phyloP scores from a whole-genome alignment of 2,888 invertebrate species.

The Liopterus haemorrhoidalis region DNA sequence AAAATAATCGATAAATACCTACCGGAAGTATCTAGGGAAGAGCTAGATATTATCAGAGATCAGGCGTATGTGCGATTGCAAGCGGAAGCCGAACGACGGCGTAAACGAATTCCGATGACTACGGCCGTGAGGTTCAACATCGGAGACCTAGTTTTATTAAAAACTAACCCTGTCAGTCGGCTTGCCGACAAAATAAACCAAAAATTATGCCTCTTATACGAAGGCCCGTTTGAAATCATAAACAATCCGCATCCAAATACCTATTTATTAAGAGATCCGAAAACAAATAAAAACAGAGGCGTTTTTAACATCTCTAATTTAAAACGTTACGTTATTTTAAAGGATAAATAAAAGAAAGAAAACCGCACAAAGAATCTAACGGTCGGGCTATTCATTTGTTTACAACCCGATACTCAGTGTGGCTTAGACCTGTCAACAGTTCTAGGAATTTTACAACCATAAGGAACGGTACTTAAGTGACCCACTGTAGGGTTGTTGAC shows the following conservation, averaged over 20 bases:
- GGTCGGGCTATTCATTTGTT: no score
- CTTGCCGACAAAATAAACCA: neutral
- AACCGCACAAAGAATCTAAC: no score
- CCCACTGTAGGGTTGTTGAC: no score
- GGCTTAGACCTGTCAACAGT: no score
- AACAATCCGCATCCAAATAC: constrained; percentile 1
- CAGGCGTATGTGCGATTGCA: no score
- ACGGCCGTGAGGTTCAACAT: neutral
- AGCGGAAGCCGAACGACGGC: neutral
- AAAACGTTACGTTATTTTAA: no score
- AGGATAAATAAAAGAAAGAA: no score
- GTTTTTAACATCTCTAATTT: neutral
- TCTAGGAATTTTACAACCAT: no score
- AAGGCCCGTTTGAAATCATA: constrained; percentile 9
- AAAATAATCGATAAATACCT: neutral
- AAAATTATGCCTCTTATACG: constrained; percentile 8
- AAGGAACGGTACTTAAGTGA: no score
- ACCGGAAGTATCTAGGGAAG: neutral
- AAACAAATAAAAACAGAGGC: neutral
- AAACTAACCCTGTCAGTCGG: neutral
- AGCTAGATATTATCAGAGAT: no score
- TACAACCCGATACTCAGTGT: no score
- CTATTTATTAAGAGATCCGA: neutral
- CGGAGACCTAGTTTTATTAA: constrained; percentile 5
- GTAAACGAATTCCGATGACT: neutral